These are phyloP conservation scores for Drosophila neonasuta DNA, from an alignment of 2,888 invertebrate species.

Conservation along the genomic window DNA sequence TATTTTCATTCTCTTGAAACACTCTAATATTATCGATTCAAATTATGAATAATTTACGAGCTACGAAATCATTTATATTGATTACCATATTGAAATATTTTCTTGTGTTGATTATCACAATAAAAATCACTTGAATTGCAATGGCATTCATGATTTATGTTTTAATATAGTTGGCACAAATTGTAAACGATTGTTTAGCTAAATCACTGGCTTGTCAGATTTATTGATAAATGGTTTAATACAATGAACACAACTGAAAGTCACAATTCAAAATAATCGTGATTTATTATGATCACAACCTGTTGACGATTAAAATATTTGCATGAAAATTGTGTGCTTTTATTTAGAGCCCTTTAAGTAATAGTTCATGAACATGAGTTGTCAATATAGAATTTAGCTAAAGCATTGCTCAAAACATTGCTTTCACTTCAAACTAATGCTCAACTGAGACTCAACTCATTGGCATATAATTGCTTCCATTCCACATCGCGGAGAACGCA, in stretches of 20 bases:
- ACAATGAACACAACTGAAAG: background rate
- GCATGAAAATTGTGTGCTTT: background rate
- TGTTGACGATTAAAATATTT: background rate
- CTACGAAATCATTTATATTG: no score
- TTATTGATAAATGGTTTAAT: background rate
- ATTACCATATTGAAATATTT: no score
- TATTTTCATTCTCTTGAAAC: no score
- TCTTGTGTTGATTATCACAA: no score
- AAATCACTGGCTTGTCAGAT: background rate
- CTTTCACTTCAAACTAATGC: background rate
- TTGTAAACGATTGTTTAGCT: background rate
- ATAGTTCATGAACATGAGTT: background rate
- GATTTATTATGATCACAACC: conserved; percentile 1
- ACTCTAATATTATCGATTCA: no score
- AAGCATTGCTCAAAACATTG: background rate
- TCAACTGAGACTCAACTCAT: conserved; percentile 28
- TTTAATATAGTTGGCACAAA: no score
- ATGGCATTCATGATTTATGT: no score
- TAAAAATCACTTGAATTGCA: no score
- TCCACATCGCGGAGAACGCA: conserved; percentile 9
- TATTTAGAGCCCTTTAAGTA: background rate
- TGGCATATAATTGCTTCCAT: conserved; percentile 44
- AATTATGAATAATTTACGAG: no score
- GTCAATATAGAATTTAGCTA: background rate
- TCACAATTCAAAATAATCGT: background rate